Percentiles rank a stretch among this genome's conserved stretches.
Evolutionary conservation across 2,113 vertebrate genomes (phyloP).

Genomic region (Perca schrenkii): DNA sequence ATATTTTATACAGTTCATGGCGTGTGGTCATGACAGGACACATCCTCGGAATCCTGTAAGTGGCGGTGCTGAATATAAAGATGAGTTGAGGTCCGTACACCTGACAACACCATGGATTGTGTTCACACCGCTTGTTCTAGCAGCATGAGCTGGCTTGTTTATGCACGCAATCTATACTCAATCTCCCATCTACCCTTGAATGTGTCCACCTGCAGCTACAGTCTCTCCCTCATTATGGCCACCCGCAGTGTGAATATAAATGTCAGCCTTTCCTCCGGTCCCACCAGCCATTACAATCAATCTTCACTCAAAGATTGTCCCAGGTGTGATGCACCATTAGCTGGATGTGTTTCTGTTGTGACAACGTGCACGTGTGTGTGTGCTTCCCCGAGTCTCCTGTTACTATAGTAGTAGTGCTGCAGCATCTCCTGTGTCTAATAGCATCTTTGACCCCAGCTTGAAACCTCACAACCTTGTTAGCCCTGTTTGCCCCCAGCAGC

Average conservation of each 20-base stretch:
- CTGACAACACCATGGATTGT: constrained; percentile 14
- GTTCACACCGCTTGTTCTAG: not conserved
- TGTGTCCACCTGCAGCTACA: constrained; percentile 49
- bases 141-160: constrained; percentile 2
- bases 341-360: constrained; percentile 27
- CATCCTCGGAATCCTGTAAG: constrained; percentile 63
- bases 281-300: constrained; percentile 51
- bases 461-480: constrained; percentile 78
- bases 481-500: constrained; percentile 75
- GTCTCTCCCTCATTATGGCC: constrained; percentile 37
- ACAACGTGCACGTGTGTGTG: constrained; percentile 20
- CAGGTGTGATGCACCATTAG: constrained; percentile 47
- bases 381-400: constrained; percentile 8
- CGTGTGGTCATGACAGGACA: constrained; percentile 8
- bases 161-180: constrained; percentile 40
- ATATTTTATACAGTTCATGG: constrained; percentile 23
- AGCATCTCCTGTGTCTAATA: constrained; percentile 32
- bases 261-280: constrained; percentile 18
- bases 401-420: not conserved
- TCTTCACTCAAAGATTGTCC: constrained; percentile 66
- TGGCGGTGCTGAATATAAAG: not conserved
- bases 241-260: constrained; percentile 49
- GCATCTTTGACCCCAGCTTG: constrained; percentile 64
- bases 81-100: constrained; percentile 19
- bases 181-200: constrained; percentile 34